Evolutionary conservation across 2,797 vertebrate genomes (phyloP), one percentile per base, ranked within the genome.

Genomic region (Lepilemur ruficaudatus): DNA sequence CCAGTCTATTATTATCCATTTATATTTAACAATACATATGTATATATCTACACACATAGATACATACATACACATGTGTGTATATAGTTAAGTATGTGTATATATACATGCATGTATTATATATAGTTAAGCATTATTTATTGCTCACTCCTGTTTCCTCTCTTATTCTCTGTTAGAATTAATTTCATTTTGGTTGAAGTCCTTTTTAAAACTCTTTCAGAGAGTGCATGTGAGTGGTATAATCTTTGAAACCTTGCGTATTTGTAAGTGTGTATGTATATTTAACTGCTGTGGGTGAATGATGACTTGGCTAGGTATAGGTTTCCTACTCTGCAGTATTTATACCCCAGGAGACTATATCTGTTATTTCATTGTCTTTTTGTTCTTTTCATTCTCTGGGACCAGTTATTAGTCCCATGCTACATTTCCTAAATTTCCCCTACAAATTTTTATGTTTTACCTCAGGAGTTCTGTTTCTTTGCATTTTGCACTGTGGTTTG

Each of bases 161-260:
- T 61, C 20, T 93, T 93, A 25, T 94, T 93, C 32, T 95, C 46
- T 93, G 22, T 90, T 94, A 79, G 17, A 94, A 87, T 10, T 89
- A 9, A 87, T 83, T 82, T 81, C 38, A 80, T 78, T 76, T 89
- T 52, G 38, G 35, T 43, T 92, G 13, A 13, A 61, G 13, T 83
- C 10, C n/a, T 81, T 82, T 91, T 65, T 91, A 38, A 96, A 76
- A 59, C 28, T 72, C 14, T 89, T 48, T 48, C 23, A 59, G 41
- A 23, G 43, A 84, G 10, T 83, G 23, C 43, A 35, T 55, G 46
- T 73, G 35, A 90, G 57, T 28, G 22, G 35, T 90, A 50, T 48
- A 14, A 87, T 92, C 80, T 63, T 61, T 93, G 22, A 50, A 73
- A 78, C 38, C 2, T 55, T 78, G 46, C 57, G 72, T 73, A 88